Conservation (phyloP, 2,797 vertebrate genomes). For the Bradypodion pumilum region DNA sequence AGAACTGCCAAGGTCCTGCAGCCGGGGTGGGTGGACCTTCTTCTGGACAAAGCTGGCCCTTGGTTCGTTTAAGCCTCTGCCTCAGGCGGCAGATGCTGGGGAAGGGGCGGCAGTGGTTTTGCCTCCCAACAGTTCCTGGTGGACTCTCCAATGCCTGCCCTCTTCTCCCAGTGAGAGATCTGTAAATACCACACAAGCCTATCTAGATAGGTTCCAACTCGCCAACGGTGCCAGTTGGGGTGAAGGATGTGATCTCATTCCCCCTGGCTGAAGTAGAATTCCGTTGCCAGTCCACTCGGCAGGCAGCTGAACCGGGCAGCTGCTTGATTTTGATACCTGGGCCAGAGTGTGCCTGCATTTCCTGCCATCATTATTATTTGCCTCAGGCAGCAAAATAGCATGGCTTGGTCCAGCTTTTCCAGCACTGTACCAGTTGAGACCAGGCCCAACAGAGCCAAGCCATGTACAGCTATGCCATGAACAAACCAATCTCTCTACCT, state of each 20-base stretch:
- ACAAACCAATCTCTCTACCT: background rate
- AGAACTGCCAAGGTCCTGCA: conserved; percentile 35
- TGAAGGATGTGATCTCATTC: background rate
- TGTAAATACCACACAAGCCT: background rate
- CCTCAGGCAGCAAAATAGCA: too few relatives aligned
- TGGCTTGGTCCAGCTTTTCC: too few relatives aligned
- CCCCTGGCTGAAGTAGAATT: background rate
- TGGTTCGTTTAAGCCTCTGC: background rate
- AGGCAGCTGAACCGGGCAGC: too few relatives aligned
- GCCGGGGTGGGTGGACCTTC: background rate
- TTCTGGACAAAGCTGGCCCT: background rate
- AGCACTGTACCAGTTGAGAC: background rate
- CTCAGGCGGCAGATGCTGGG: background rate
- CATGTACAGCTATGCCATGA: background rate
- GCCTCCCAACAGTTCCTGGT: background rate
- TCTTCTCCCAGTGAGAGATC: background rate
- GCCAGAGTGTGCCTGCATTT: too few relatives aligned
- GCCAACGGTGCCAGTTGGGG: background rate
- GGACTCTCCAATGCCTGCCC: background rate
- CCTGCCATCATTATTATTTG: too few relatives aligned
- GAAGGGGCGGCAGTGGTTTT: background rate
- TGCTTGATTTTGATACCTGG: too few relatives aligned
- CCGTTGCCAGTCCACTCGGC: background rate
- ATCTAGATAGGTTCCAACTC: too few relatives aligned
- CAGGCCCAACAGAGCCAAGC: background rate